Base-by-base conservation (phyloP, 2,888 invertebrate species). In the Chrysodeixis includens region DNA sequence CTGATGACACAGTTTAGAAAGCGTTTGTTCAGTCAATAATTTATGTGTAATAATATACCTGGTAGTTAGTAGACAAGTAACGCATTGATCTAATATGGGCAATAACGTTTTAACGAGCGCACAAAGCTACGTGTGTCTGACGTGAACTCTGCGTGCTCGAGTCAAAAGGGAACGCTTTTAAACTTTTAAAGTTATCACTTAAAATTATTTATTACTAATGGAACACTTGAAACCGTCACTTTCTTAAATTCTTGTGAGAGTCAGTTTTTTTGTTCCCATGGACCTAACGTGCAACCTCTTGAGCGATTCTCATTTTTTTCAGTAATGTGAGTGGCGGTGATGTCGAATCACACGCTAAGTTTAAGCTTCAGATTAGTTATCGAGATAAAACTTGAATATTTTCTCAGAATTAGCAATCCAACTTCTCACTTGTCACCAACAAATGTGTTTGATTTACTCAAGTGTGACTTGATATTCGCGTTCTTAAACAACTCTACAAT, bases 131-230 rank as follows among this genome's bases (percentile, higher is more conserved):
- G 71, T 74, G 73, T 62, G 69, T 78, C 82, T 78, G 78, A 86
- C 86, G 88, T 88, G 87, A 88, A 62, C 56, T 56, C 30, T 83
- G 83, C 79, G 84, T 86, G 85, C 91, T 90, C 86, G 88, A 90
- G 86, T 84, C 84, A 79, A 88, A n/a, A 84, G 86, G 83, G 86
- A 88, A 92, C 88, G 91, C 93, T 93, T 94, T 93, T 93, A 92
- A 87, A 86, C 92, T 92, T 93, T 92, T 92, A 93, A 88, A 86
- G 86, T 91, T 93, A 93, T 94, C 92, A 83, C 83, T 89, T 83
- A 84, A 88, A 87, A 90, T 89, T 90, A 90, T 93, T 92, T 93
- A 92, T 92, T 91, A 89, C 89, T 89, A 89, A 90, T 90, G 89
- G 86, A 88, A 84, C 90, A 86, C 90, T 92, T 84, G 90, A 90